Conservation (phyloP, 2,797 vertebrate genomes). For the Valencia hispanica region DNA sequence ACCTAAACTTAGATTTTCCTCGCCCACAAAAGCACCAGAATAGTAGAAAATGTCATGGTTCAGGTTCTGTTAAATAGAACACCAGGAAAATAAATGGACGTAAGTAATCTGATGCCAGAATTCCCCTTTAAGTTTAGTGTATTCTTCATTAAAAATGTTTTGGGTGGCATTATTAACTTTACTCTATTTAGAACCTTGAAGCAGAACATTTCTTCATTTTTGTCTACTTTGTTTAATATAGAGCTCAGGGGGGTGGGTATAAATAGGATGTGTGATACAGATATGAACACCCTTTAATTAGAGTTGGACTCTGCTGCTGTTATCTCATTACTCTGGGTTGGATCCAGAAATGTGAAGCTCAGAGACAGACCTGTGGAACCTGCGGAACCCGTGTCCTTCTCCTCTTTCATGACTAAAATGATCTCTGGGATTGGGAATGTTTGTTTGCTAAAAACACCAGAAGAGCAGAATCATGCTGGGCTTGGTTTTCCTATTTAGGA, state of each 20-base stretch:
- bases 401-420: background rate
- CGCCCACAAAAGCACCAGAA: background rate
- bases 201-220: background rate
- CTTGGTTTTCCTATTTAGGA: slow-evolving; percentile 37
- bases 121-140: background rate
- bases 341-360: background rate
- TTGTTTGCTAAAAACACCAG: slow-evolving; percentile 15
- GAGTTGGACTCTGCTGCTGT: background rate
- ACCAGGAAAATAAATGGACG: background rate
- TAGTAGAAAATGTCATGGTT: background rate
- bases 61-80: background rate
- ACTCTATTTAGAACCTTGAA: background rate
- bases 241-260: background rate
- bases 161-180: background rate
- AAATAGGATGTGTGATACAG: background rate
- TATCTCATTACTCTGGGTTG: background rate
- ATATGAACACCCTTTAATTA: slow-evolving; percentile 6
- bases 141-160: background rate
- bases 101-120: background rate
- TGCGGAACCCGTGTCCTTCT: background rate
- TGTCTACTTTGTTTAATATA: background rate
- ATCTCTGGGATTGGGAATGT: background rate
- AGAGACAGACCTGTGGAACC: slow-evolving; percentile 2
- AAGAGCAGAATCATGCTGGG: slow-evolving; percentile 22
- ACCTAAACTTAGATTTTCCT: background rate